Evolutionary conservation across 2,888 invertebrate species (phyloP), one percentile per base, ranked within the genome.

Genomic region (Ormia ochracea): DNA sequence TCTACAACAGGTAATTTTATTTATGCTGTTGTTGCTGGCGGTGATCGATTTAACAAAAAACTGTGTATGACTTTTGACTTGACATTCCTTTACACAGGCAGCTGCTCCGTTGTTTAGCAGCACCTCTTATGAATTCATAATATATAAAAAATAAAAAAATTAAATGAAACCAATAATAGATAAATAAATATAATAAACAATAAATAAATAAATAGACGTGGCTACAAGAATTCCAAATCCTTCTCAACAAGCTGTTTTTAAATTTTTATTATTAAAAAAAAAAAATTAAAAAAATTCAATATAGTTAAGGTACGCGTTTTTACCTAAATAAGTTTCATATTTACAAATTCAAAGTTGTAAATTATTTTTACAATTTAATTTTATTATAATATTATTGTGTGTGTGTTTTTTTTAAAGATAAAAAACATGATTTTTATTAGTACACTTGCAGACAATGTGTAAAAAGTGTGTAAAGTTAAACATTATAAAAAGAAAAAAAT

Each of bases 371-470:
- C 80, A 80, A 80, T 76, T 72, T 28, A 58, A 56, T 73, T 56
- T 45, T 33, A 58, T 31, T 6, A 48, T 38, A 36, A 65, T 65
- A 65, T 72, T 72, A 74, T 43, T 61, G 6, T 48, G 66, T 78
- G 73, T 1, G n/a, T 68, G 74, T 68, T 74, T 41, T 61, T 61
- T 61, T 38, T 69, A 28, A 66, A 36, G 28, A 56, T 58, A 56
- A 74, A 66, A 38, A 54, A 76, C 70, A 61, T 50, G 17, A 56
- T 72, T 69, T 69, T 74, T 65, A 74, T 63, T 81, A 78, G 58
- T 91, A 91, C 91, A 92, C 92, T 89, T 89, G 89, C 90, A 89
- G 89, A 90, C 90, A 90, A 90, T 90, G 90, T 90, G 90, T 90
- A 90, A 89, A 89, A 87, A 85, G 85, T 85, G 83, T 83, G 73